These are phyloP conservation scores for Coenonympha arcania DNA, from an alignment of 2,888 invertebrate genomes.

Conservation along the genomic window DNA sequence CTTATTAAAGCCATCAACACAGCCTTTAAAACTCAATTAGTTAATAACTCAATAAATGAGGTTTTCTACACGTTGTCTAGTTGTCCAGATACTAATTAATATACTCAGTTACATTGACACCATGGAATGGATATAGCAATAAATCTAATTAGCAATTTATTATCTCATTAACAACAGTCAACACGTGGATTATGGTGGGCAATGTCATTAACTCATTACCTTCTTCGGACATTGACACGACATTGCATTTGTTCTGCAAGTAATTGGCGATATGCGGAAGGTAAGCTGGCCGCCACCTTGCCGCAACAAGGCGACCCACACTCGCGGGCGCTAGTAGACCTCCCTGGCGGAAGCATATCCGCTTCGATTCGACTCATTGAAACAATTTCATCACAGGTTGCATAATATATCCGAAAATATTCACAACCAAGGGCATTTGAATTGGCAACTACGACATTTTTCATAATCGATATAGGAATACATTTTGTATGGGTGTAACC, in stretches of 20 bases:
- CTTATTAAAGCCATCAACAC: background rate
- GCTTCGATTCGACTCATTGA: slow-evolving; percentile 13
- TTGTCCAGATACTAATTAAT: background rate
- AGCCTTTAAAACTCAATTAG: background rate
- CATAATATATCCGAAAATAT: slow-evolving; percentile 12
- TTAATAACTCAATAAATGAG: background rate
- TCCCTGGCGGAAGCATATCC: slow-evolving; percentile 24
- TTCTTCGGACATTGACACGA: slow-evolving; percentile 28
- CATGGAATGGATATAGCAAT: background rate
- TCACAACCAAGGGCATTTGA: background rate
- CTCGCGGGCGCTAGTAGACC: slow-evolving; percentile 15
- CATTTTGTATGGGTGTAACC: too few species aligned
- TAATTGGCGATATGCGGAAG: slow-evolving; percentile 27
- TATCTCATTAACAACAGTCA: slow-evolving; percentile 8
- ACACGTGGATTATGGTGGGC: slow-evolving; percentile 5
- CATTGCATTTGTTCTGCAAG: slow-evolving; percentile 26
- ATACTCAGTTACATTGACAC: background rate
- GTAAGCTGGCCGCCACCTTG: slow-evolving; percentile 27
- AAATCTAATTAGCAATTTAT: slow-evolving; percentile 3
- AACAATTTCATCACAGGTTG: slow-evolving; percentile 16
- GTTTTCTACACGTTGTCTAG: background rate
- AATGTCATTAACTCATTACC: slow-evolving; percentile 20
- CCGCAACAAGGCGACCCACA: slow-evolving; percentile 25
- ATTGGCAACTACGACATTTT: background rate
- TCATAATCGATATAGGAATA: too few species aligned